phyloP scores from a whole-genome alignment of 2,113 vertebrate species.

The Scalopus aquaticus region DNA sequence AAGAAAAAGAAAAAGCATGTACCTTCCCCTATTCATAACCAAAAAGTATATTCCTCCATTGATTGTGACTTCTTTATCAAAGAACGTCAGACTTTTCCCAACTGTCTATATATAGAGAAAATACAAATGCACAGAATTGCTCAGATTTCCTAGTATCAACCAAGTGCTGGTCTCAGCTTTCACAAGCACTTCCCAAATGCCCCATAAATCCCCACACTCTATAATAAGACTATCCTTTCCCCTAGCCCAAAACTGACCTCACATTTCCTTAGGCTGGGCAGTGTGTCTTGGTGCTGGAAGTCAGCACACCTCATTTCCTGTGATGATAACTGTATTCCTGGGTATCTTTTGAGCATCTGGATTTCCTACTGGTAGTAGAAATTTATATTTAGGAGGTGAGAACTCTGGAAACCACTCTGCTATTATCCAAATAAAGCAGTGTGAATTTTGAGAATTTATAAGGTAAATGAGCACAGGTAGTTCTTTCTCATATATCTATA shows the following conservation, averaged over 20 bases:
- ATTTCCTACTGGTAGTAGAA: background rate
- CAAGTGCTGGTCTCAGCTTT: background rate
- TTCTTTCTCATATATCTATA: too few relatives aligned
- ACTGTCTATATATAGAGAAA: background rate
- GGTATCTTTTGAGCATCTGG: background rate
- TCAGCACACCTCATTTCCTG: background rate
- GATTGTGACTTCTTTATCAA: background rate
- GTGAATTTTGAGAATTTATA: background rate
- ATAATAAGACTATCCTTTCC: background rate
- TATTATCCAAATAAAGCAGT: background rate
- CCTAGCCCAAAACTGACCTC: background rate
- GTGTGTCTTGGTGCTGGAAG: rapidly evolving
- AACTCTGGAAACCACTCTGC: background rate
- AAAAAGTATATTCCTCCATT: background rate
- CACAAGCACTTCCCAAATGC: background rate
- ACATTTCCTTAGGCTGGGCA: rapidly evolving
- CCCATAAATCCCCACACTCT: background rate
- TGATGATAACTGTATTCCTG: background rate
- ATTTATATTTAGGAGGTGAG: background rate
- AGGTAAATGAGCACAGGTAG: background rate
- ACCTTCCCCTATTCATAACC: background rate
- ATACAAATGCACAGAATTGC: background rate
- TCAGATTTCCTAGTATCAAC: background rate
- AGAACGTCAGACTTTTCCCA: background rate
- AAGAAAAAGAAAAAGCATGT: too few relatives aligned